A percentile compares a stretch with the other conserved stretches of the same genome.
phyloP scores from a whole-genome alignment of 1,140 invertebrate genomes.

The Scaptomyza graminum region DNA sequence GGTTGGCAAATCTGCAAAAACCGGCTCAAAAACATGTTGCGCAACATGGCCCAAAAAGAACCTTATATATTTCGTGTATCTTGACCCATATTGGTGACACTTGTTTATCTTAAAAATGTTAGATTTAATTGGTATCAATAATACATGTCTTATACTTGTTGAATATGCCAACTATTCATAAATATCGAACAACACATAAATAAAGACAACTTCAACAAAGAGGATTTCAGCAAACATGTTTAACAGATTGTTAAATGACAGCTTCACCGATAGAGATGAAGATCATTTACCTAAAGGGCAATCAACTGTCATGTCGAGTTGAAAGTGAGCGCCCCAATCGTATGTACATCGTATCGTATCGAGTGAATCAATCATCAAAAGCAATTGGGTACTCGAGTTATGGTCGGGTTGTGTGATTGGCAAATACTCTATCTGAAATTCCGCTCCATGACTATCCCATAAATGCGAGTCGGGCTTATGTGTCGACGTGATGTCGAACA shows the following conservation, averaged over 20 bases:
- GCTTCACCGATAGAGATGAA: not conserved
- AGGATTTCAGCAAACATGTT: not conserved
- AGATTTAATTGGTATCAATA: too few species aligned
- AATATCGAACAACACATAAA: too few species aligned
- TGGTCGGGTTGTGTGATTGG: not conserved
- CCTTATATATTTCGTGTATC: too few species aligned
- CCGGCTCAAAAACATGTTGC: too few species aligned
- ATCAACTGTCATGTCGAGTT: not conserved
- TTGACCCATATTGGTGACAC: too few species aligned
- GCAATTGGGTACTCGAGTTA: conserved; percentile 3
- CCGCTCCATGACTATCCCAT: conserved; percentile 38
- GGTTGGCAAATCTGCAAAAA: too few species aligned
- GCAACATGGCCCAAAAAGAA: too few species aligned
- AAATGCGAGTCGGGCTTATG: conserved; percentile 36
- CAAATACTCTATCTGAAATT: conserved; percentile 32
- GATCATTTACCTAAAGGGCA: conserved; percentile 12
- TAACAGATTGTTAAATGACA: not conserved
- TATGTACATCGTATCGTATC: not conserved
- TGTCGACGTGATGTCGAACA: conserved; percentile 69
- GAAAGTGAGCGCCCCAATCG: conserved; percentile 1
- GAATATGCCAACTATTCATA: too few species aligned
- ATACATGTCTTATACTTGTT: too few species aligned
- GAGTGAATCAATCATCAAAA: conserved; percentile 7
- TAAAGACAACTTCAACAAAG: not conserved
- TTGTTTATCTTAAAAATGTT: too few species aligned